Evolutionary conservation across 2,888 invertebrate species (phyloP).

Genomic region (Acrobasis suavella): DNA sequence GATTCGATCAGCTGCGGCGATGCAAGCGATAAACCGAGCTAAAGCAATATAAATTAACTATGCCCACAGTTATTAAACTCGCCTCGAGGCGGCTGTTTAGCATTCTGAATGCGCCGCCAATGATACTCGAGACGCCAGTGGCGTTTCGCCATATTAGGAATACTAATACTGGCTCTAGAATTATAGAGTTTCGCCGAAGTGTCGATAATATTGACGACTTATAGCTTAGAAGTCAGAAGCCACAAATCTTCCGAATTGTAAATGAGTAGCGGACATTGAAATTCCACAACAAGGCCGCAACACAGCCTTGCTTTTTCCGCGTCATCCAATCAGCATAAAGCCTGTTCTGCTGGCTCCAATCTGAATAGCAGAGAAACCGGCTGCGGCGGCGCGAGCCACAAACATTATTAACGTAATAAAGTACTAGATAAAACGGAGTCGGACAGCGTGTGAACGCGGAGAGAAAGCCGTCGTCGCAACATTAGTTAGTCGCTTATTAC

Average conservation of each 20-base stretch:
- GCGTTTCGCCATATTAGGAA: conserved; percentile 45
- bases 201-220: conserved; percentile 32
- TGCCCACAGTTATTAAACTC: conserved; percentile 49
- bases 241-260: conserved; percentile 40
- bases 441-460: conserved; percentile 79
- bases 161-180: conserved; percentile 31
- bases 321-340: conserved; percentile 74
- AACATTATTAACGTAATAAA: conserved; percentile 78
- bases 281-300: conserved; percentile 74
- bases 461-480: conserved; percentile 79
- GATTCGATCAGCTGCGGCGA: conserved; percentile 53
- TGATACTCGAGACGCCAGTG: conserved; percentile 45
- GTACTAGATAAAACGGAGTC: conserved; percentile 74
- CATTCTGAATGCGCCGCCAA: conserved; percentile 46
- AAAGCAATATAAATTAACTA: conserved; percentile 57
- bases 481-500: conserved; percentile 61
- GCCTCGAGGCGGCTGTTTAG: conserved; percentile 51
- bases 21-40: conserved; percentile 48
- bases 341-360: conserved; percentile 63
- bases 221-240: conserved; percentile 33
- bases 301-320: conserved; percentile 77
- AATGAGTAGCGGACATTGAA: conserved; percentile 61
- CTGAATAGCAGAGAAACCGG: conserved; percentile 71
- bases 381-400: conserved; percentile 71
- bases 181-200: conserved; percentile 28